Conservation (phyloP, 2,113 vertebrate genomes). For the Callopanchax toddi region DNA sequence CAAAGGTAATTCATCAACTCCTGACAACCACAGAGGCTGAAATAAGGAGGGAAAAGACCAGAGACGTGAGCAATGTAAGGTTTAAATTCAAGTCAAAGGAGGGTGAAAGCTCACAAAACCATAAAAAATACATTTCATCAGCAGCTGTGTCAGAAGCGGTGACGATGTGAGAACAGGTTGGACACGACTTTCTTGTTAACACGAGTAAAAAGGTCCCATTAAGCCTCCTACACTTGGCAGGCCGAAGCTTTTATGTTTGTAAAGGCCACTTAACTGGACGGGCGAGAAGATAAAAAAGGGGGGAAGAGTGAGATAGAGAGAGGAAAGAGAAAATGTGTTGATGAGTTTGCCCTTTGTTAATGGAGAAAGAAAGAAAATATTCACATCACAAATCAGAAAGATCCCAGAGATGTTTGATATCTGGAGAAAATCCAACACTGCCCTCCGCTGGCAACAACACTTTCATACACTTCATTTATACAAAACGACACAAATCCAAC, state of each 20-base stretch:
- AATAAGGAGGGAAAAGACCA: slow-evolving; percentile 8
- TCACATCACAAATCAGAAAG: too few species aligned
- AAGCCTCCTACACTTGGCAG: slow-evolving; percentile 35
- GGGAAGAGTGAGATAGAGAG: neutral
- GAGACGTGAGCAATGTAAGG: slow-evolving; percentile 1
- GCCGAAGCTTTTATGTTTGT: slow-evolving; percentile 19
- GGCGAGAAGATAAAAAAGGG: neutral
- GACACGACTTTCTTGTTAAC: slow-evolving; percentile 28
- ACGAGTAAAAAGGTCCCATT: slow-evolving; percentile 38
- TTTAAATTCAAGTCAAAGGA: slow-evolving; percentile 5
- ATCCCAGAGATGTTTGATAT: neutral
- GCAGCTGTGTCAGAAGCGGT: slow-evolving; percentile 11
- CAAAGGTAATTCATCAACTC: slow-evolving; percentile 36
- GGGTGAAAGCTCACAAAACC: slow-evolving; percentile 2
- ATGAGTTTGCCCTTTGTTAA: neutral
- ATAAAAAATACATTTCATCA: neutral
- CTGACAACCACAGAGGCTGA: slow-evolving; percentile 16
- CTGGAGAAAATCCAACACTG: slow-evolving; percentile 54
- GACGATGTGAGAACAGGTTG: slow-evolving; percentile 21
- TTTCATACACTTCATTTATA: slow-evolving; percentile 17
- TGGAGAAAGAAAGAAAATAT: neutral
- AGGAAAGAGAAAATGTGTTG: neutral
- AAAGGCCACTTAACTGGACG: slow-evolving; percentile 38
- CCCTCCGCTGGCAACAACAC: slow-evolving; percentile 45
- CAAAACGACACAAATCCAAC: neutral